These are phyloP conservation scores for Cryptomyrus ogoouensis DNA, from an alignment of 2,113 vertebrate species.

Conservation along the genomic window DNA sequence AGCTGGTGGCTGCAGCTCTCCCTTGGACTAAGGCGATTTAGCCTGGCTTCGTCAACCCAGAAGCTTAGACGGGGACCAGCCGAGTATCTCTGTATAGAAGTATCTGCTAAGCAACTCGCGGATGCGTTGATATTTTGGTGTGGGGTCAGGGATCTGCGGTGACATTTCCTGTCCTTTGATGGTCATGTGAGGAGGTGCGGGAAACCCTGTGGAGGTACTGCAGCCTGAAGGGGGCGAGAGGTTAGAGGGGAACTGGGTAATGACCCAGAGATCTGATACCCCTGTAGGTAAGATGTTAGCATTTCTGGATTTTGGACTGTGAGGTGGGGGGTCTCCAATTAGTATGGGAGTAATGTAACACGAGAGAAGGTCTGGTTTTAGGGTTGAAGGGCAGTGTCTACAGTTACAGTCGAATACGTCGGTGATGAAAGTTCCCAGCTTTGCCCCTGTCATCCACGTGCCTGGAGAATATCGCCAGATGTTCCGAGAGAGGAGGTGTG, in stretches of 20 bases:
- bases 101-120: neutral
- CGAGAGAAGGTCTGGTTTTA: neutral
- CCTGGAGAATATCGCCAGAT: neutral
- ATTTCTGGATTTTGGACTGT: neutral
- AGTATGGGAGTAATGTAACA: neutral
- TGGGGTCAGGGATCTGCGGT: neutral
- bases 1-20: neutral
- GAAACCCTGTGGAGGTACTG: neutral
- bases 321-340: neutral
- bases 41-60: neutral
- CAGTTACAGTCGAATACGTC: neutral
- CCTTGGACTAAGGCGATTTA: neutral
- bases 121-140: neutral
- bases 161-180: neutral
- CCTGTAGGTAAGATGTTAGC: neutral
- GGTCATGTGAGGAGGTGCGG: neutral
- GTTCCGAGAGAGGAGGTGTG: conserved; percentile 8
- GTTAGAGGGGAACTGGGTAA: neutral
- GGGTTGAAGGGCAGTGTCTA: neutral
- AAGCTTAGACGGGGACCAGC: neutral
- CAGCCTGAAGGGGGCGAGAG: neutral
- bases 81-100: neutral
- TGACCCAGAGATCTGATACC: neutral
- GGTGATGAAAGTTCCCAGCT: neutral
- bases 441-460: neutral